A percentile compares a stretch with the other conserved stretches of the same genome.
These are phyloP conservation scores for Porphyrio hochstetteri DNA, from an alignment of 2,113 vertebrate species.

Conservation along the genomic window DNA sequence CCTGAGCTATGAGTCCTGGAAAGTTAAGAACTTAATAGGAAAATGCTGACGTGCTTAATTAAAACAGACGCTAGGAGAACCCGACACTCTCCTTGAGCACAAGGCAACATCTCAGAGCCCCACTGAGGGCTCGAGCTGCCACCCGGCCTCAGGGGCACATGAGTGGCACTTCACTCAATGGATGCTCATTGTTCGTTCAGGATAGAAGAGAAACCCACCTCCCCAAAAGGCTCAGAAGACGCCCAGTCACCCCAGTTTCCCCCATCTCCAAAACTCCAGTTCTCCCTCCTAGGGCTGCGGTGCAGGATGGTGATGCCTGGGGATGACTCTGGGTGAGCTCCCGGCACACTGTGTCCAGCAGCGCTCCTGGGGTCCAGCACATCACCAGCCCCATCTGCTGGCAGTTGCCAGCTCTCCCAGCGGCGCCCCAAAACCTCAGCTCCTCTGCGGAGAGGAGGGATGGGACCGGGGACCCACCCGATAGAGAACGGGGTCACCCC, in stretches of 20 bases:
- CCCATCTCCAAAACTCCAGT: too few relatives aligned
- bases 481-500: fast-evolving
- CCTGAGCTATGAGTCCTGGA: conserved; percentile 54
- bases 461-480: fast-evolving
- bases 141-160: fast-evolving
- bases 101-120: neutral
- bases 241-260: neutral
- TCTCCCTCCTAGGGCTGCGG: neutral
- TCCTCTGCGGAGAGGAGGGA: neutral
- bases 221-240: neutral
- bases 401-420: neutral
- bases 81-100: neutral
- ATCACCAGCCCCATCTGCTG: conserved; percentile 50
- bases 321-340: neutral
- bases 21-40: conserved; percentile 43
- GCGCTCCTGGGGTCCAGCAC: fast-evolving
- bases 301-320: neutral
- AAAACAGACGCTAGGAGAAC: neutral
- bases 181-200: neutral
- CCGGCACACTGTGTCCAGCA: fast-evolving
- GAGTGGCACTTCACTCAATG: fast-evolving
- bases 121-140: fast-evolving
- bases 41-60: conserved; percentile 21
- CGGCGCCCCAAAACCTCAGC: neutral
- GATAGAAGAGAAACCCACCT: neutral